Base-by-base conservation (phyloP, 2,888 invertebrate species). In the Patella ulyssiponensis region DNA sequence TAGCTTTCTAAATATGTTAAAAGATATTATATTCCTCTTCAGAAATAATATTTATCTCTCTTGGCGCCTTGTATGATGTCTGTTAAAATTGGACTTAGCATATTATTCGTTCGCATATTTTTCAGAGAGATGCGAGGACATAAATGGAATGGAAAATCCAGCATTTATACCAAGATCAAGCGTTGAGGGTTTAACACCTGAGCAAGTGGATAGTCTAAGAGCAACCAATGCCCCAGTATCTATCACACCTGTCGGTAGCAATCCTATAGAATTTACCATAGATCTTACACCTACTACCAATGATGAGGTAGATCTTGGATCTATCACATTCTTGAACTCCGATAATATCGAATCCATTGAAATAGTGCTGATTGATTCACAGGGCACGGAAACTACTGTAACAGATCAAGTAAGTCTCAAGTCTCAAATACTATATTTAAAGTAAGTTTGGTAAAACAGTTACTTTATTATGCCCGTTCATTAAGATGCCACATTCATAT, bases 161-260 rank as follows among this genome's bases (percentile, higher is more conserved):
- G 64, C 64, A n/a, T 64, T 64, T 64, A 64, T 64, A 20, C 64
- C 64, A 20, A n/a, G 9, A 64, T 20, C n/a, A 20, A 64, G 64
- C 23, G 64, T 64, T 2, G 17, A 64, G n/a, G 64, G 64, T n/a
- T 64, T 64, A n/a, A 64, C 64, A 20, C 64, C 64, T 11, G 20
- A 64, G 17, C 64, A 64, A 12, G 64, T 64, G 11, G n/a, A n/a
- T 20, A 20, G n/a, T 7, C 23, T 64, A 12, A 64, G 64, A 64
- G 9, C n/a, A n/a, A 27, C 3, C 27, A 27, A 27, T 27, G 64
- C n/a, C 14, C 23, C 64, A 20, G 64, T 64, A 20, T 64, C 64
- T 64, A 20, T 64, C n/a, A 20, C 7, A 20, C 7, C 64, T 64
- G 64, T 2, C n/a, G 64, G n/a, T 9, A 20, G 9, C n/a, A 20